Evolutionary conservation across 2,797 vertebrate species (phyloP), one percentile per base, ranked within the genome.

Genomic region (Meda fulgida): DNA sequence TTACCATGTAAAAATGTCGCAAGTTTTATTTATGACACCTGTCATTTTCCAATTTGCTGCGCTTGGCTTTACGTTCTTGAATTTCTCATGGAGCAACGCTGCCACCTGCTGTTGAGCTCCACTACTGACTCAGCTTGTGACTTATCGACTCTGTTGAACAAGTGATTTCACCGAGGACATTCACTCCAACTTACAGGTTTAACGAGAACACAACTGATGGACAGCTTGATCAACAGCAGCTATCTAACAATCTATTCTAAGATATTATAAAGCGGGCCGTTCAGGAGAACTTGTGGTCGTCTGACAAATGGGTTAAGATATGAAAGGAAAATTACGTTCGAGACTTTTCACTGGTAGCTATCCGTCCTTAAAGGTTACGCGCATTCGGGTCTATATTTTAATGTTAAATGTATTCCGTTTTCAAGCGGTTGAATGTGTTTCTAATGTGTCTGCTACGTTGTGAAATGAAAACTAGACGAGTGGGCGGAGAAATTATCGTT

Each of bases 61-160:
- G 18, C 48, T 51, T 48, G 46, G 16, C 23, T 40, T 40, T 14
- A 11, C 67, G 7, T 36, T 9, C 13, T 82, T 19, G 13, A 14
- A 19, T 65, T 51, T 78, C 36, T 55, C 11, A 34, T 60, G 18
- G 75, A 78, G 75, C 51, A 36, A 48, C 65, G 36, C 65, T 78
- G 83, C 38, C 75, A 60, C 38, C 83, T 84, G 26, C 36, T 78
- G 83, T 60, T 71, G 36, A 71, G 14, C 40, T 46, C 0, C 29
- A 7, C 21, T 26, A 66, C 58, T 53, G 11, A 58, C 73, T 55
- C 19, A 31, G 26, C 16, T 65, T 34, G 46, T 34, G 10, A 13
- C 31, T 38, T 18, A 26, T 48, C 5, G 5, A 9, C 8, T 1
- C 9, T 58, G 23, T 10, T 11, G 23, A 58, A n/a, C 23, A 58